Percentiles rank a stretch among this genome's conserved stretches.
These are phyloP conservation scores for Pontoporia blainvillei DNA, from an alignment of 2,113 vertebrate genomes.

Conservation along the genomic window DNA sequence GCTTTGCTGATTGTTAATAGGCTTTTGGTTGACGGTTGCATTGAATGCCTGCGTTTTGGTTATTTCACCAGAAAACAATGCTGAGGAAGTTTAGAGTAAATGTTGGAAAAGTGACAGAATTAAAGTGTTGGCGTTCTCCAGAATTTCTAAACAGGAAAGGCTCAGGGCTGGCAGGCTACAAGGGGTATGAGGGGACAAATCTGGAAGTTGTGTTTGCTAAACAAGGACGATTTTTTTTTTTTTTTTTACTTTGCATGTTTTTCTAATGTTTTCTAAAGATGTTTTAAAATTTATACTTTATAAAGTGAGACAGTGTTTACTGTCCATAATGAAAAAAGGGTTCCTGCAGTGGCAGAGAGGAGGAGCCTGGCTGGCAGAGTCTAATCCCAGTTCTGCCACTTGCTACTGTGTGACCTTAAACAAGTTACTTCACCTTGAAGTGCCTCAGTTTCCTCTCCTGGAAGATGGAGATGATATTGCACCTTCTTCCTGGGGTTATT, in stretches of 20 bases:
- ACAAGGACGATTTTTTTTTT: not conserved
- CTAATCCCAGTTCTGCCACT: not conserved
- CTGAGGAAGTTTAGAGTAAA: constrained; percentile 4
- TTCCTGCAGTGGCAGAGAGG: not conserved
- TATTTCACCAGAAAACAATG: constrained; percentile 24
- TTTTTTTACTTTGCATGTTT: not conserved
- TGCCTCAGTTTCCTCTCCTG: not conserved
- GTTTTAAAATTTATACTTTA: not conserved
- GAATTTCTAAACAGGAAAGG: constrained; percentile 52
- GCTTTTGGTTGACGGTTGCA: not conserved
- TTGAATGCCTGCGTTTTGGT: not conserved
- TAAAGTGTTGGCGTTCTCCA: not conserved
- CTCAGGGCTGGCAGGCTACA: not conserved
- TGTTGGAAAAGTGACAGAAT: constrained; percentile 39
- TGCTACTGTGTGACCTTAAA: not conserved
- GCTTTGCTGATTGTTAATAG: not conserved
- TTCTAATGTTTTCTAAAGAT: constrained; percentile 10
- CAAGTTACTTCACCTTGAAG: not conserved
- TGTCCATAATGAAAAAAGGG: not conserved
- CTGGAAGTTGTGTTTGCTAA: constrained; percentile 32
- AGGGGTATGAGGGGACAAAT: not conserved
- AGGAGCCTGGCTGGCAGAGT: not conserved
- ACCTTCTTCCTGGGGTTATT: not conserved
- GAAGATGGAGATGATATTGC: not conserved
- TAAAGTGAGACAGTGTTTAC: not conserved